Conservation (phyloP, 2,888 invertebrate genomes). For the Noctuana brunneofusca region DNA sequence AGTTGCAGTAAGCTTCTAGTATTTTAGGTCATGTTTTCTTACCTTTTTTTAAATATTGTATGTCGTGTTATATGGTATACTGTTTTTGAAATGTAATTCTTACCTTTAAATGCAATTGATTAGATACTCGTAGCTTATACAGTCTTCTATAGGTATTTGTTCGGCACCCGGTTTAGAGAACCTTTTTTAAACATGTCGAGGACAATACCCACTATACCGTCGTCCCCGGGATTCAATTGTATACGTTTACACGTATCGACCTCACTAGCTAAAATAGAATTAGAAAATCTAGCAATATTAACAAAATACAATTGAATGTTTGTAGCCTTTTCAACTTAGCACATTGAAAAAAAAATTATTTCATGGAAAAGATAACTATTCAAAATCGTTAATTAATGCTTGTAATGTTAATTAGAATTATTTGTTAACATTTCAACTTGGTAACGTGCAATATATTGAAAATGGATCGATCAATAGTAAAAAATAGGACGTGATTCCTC, state of each 20-base stretch:
- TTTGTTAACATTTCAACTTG: no score
- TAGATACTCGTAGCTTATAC: slow-evolving; percentile 4
- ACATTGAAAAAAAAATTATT: no score
- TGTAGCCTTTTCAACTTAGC: no score
- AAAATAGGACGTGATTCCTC: no score
- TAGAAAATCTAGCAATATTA: not conserved
- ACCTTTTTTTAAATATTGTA: not conserved
- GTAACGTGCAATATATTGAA: no score
- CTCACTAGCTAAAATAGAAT: not conserved
- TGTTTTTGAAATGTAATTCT: not conserved
- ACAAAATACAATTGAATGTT: no score
- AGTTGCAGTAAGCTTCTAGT: no score
- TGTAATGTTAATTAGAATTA: no score
- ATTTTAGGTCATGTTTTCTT: no score
- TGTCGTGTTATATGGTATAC: not conserved
- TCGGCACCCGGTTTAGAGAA: slow-evolving; percentile 3
- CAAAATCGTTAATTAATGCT: no score
- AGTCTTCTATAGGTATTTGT: slow-evolving; percentile 48
- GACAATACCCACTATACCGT: slow-evolving; percentile 11
- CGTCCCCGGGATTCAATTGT: slow-evolving; percentile 7
- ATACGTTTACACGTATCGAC: not conserved
- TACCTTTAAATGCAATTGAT: slow-evolving; percentile 4
- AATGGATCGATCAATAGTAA: no score
- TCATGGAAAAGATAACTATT: no score
- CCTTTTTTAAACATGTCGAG: slow-evolving; percentile 11